Percentiles rank a stretch among this genome's conserved stretches.
phyloP scores from a whole-genome alignment of 1,140 invertebrate genomes.

The Dendrolimus kikuchii region DNA sequence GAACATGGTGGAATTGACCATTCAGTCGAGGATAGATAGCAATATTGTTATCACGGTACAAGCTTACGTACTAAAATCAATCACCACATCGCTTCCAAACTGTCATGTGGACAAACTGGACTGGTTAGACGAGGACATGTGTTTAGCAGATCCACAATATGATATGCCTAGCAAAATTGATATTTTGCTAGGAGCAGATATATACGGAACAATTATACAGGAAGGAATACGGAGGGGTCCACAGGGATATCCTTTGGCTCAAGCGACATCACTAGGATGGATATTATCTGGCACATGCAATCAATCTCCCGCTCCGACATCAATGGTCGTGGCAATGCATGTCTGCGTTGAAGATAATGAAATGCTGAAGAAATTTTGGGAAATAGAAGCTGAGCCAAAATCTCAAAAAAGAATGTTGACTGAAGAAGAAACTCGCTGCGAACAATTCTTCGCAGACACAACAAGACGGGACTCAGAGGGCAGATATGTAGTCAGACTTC shows the following conservation, averaged over 20 bases:
- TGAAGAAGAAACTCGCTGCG: conserved; percentile 23
- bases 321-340: conserved; percentile 15
- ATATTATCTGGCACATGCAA: conserved; percentile 2
- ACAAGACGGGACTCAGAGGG: conserved; percentile 18
- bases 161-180: conserved; percentile 7
- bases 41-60: no score
- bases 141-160: conserved; percentile 6
- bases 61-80: conserved; percentile 8
- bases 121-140: not conserved
- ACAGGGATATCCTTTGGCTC: not conserved
- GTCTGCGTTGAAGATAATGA: conserved; percentile 16
- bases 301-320: not conserved
- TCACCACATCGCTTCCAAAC: conserved; percentile 4
- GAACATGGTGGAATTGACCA: not conserved
- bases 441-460: conserved; percentile 22
- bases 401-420: conserved; percentile 13
- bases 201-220: conserved; percentile 5
- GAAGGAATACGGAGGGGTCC: conserved; percentile 4
- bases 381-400: conserved; percentile 21
- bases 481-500: conserved; percentile 35
- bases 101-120: not conserved
- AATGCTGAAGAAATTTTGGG: conserved; percentile 27
- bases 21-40: no score
- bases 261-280: conserved; percentile 5
- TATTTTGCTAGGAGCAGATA: conserved; percentile 9